A percentile compares a stretch with the other conserved stretches of the same genome.
phyloP scores from a whole-genome alignment of 2,113 vertebrate genomes.

The Cheirogaleus medius region DNA sequence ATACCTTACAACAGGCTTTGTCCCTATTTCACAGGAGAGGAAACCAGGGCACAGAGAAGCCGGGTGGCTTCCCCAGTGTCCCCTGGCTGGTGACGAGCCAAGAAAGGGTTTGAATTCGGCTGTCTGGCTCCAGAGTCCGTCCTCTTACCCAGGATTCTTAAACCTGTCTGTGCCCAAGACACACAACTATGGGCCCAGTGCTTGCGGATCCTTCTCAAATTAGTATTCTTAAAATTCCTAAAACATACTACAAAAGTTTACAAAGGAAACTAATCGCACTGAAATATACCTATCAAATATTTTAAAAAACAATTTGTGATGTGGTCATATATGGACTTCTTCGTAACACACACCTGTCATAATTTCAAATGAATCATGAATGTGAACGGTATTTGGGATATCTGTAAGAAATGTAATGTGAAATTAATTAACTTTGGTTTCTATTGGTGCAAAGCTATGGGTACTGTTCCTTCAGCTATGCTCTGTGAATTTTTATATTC shows the following conservation, averaged over 20 bases:
- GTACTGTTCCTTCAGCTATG: background rate
- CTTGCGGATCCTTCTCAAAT: background rate
- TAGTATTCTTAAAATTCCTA: background rate
- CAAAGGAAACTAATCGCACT: background rate
- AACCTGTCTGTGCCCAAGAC: background rate
- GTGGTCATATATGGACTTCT: background rate
- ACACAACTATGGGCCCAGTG: background rate
- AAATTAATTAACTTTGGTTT: background rate
- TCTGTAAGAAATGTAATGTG: background rate
- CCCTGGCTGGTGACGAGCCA: background rate
- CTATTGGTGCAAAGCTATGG: background rate
- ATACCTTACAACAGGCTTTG: background rate
- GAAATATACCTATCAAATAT: background rate
- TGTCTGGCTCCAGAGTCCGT: background rate
- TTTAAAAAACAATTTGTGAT: background rate
- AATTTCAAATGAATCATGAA: background rate
- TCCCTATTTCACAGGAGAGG: background rate
- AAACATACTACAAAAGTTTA: background rate
- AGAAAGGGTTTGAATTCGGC: background rate
- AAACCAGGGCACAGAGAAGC: background rate
- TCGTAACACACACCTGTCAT: no score
- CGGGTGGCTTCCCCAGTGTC: no score
- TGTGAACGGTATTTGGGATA: background rate
- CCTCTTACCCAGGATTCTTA: background rate
- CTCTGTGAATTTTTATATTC: background rate